These are phyloP conservation scores for Asobara japonica DNA, from an alignment of 1,140 invertebrate genomes.

Conservation along the genomic window DNA sequence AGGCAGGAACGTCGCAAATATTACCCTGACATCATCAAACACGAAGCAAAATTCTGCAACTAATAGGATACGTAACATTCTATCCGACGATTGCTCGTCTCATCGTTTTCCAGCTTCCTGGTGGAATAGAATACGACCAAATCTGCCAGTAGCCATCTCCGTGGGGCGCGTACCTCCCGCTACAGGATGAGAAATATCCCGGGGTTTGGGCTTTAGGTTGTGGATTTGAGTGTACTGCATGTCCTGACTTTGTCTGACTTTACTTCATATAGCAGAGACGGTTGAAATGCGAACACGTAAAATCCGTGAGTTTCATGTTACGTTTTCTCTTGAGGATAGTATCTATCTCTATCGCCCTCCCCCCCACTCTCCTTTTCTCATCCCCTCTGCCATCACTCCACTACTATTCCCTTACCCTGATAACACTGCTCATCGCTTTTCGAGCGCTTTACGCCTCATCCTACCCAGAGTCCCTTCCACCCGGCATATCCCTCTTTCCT, in stretches of 20 bases:
- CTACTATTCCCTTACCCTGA: not conserved
- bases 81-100: conserved; percentile 18
- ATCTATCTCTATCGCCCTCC: not conserved
- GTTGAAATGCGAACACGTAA: conserved; percentile 15
- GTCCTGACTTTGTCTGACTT: conserved; percentile 11
- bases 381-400: not conserved
- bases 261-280: not conserved
- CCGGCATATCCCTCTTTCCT: not conserved
- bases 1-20: not conserved
- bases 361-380: not conserved
- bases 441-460: conserved; percentile 16
- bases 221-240: not conserved
- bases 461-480: not conserved
- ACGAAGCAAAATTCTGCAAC: not conserved
- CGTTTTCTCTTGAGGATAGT: conserved; percentile 13
- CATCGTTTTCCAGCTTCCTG: conserved; percentile 15
- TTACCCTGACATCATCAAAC: no score
- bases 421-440: conserved; percentile 13
- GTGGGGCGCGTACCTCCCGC: not conserved
- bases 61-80: not conserved
- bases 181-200: conserved; percentile 3
- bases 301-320: conserved; percentile 13
- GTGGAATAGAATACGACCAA: conserved; percentile 20
- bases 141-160: conserved; percentile 27
- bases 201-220: not conserved